Base-by-base conservation (phyloP, 2,113 vertebrate genomes). In the Marmota monax region DNA sequence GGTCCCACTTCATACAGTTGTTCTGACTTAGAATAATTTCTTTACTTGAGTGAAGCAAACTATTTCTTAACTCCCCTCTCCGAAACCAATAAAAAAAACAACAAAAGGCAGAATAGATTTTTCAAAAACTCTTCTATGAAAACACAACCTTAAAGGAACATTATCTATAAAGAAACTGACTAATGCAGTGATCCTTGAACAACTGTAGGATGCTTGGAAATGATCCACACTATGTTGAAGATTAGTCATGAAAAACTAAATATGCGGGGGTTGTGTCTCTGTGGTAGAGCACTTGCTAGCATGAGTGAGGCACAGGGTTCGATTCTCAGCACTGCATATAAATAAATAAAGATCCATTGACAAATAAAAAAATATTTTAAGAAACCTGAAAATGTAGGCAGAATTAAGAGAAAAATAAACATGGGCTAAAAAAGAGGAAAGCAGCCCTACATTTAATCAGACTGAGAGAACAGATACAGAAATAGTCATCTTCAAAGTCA, bases 1-100 rank as follows among this genome's bases (percentile, higher is more conserved):
- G 25, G 48, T 93, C 78, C 39, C 4, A 79, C 58, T 65, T 76
- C 18, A 79, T 63, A 34, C 17, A 22, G 23, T 86, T 86, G n/a
- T 65, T 70, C 65, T 86, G n/a, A 77, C 27, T 85, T 92, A 93
- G 53, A 93, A 73, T 73, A 56, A 77, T 79, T 92, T 94, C 48
- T 34, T 90, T 23, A 65, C 37, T 83, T 87, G 29, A 92, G 18
- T 78, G 16, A 88, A 45, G 2, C 16, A 73, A 42, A 13, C 2
- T 4, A 70, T 73, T 93, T 84, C 27, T 92, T 65, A 92, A 77
- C 14, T 85, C 0, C 58, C 2, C 32, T 74, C 18, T 4, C 11
- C 29, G 16, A 90, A 88, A 78, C 1, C 20, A 90, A 37, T 2
- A 22, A 69, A 84, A 84, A 51, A 42, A 72, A 18, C 1, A 88